Percentiles rank a stretch among this genome's conserved stretches.
phyloP scores from a whole-genome alignment of 2,113 vertebrate species.

The Chaetops frenatus region DNA sequence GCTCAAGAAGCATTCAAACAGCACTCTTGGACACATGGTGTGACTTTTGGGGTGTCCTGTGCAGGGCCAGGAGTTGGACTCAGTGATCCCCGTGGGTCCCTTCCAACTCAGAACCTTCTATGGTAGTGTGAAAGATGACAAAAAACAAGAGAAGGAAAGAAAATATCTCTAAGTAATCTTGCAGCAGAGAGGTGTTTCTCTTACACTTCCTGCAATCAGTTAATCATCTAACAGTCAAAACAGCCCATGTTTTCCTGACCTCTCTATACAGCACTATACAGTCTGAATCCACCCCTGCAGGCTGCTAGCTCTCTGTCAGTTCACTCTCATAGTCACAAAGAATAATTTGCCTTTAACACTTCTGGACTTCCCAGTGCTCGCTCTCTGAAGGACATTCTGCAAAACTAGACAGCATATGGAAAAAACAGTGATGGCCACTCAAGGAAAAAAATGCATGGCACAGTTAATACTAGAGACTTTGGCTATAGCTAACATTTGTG shows the following conservation, averaged over 20 bases:
- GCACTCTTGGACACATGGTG: accelerated
- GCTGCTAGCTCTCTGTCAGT: background rate
- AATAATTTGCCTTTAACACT: background rate
- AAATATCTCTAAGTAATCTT: background rate
- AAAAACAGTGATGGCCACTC: background rate
- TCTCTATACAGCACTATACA: background rate
- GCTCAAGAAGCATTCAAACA: background rate
- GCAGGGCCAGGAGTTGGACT: background rate
- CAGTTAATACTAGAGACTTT: background rate
- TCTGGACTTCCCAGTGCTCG: background rate
- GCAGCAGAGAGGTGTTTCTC: background rate
- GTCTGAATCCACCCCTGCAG: background rate
- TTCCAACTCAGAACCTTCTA: background rate
- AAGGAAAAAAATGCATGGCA: background rate
- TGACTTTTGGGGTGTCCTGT: background rate
- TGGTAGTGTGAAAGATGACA: background rate
- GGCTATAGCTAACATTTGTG: background rate
- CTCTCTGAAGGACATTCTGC: background rate
- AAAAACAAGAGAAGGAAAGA: background rate
- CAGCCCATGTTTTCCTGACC: background rate
- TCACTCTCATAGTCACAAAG: background rate
- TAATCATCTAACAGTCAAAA: background rate
- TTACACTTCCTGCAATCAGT: background rate
- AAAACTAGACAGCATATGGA: background rate
- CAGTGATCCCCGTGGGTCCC: background rate